Percentiles rank a stretch among this genome's conserved stretches.
These are phyloP conservation scores for Leucozona laternaria DNA, from an alignment of 2,888 invertebrate genomes.

Conservation along the genomic window DNA sequence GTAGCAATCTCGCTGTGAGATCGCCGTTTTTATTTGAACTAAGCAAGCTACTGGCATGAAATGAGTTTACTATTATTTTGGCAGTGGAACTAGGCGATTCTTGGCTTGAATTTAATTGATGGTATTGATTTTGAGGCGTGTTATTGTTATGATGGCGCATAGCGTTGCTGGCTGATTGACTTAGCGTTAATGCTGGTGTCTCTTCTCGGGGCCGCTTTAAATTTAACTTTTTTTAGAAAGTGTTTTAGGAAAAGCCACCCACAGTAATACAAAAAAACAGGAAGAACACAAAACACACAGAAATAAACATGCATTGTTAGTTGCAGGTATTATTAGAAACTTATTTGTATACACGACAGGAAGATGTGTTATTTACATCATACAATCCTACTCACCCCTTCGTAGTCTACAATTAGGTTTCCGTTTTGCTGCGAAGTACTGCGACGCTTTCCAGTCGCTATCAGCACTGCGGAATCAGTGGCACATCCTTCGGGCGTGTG, in stretches of 20 bases:
- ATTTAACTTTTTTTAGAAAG: constrained; percentile 66
- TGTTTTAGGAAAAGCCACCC: constrained; percentile 50
- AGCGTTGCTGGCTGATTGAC: constrained; percentile 50
- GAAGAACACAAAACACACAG: constrained; percentile 54
- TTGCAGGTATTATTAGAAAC: constrained; percentile 19
- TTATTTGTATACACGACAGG: background rate
- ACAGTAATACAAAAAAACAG: constrained; percentile 21
- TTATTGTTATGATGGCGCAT: constrained; percentile 65
- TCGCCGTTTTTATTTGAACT: constrained; percentile 74
- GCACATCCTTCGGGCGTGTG: constrained; percentile 76
- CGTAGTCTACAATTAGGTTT: constrained; percentile 15
- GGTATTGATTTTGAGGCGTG: constrained; percentile 52
- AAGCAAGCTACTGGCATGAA: constrained; percentile 82
- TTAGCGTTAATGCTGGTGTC: constrained; percentile 67
- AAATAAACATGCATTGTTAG: constrained; percentile 41
- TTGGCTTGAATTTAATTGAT: constrained; percentile 38
- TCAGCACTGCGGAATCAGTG: background rate
- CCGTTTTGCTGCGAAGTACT: constrained; percentile 28
- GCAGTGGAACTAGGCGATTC: constrained; percentile 70
- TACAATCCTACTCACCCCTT: constrained; percentile 51
- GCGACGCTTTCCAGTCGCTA: constrained; percentile 49
- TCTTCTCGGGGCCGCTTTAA: constrained; percentile 82
- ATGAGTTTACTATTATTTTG: constrained; percentile 82
- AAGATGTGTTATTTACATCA: constrained; percentile 20
- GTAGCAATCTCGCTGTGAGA: constrained; percentile 33